Evolutionary conservation across 2,113 vertebrate species (phyloP), one percentile per base, ranked within the genome.

Genomic region (Salvelinus fontinalis): DNA sequence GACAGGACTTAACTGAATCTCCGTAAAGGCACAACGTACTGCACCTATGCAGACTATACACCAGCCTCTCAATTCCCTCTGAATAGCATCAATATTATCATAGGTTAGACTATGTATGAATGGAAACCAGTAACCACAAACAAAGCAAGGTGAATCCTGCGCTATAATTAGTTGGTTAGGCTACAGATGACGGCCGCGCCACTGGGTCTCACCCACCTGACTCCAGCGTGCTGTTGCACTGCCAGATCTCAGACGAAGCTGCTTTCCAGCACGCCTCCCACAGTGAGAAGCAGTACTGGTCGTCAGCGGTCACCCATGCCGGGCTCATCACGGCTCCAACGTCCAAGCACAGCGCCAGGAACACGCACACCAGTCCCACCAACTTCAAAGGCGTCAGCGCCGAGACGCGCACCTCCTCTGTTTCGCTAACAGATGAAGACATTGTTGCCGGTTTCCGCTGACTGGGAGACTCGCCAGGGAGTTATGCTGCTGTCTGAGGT

Each of bases 251-350:
- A 69, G 92, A 86, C 89, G 93, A 95, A 85, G 92, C 88, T 18
- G 94, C 92, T 80, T 96, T 98, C 94, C 93, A 93, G 92, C 97
- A 98, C 85, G 96, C 96, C 94, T 98, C 95, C 97, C 97, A 99
- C 66, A 99, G 94, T 79, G 97, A 99, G 83, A 97, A 94, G 92
- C 96, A 96, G 87, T 96, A 98, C 90, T 97, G 96, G 87, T 96
- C 96, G 82, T 97, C 96, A 31, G 97, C 97, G 3, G 97, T 99
- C 88, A 99, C 97, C 97, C 97, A 99, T 89, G 97, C 97, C 34
- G 97, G 97, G 89, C 97, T 98, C 93, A 98, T 94, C 83, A 99
- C 95, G 78, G 97, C 96, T 51, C 96, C 97, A 78, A 97, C 93
- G 72, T 98, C 97, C 92, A 98, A 91, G 87, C 97, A 98, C 71